Conservation (phyloP, 2,797 vertebrate genomes). For the Hydrocynus forskahlii region DNA sequence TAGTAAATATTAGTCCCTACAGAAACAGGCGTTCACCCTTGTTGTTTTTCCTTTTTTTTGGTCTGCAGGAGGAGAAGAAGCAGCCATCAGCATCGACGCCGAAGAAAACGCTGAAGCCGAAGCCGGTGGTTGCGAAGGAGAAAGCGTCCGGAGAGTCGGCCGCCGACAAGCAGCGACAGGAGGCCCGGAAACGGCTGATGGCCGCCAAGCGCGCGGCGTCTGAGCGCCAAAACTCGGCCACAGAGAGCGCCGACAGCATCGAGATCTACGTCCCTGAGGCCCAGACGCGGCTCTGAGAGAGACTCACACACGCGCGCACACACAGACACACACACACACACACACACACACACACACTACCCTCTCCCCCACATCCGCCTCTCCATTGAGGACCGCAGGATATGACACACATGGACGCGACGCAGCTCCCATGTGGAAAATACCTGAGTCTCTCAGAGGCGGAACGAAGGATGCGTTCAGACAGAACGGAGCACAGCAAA, state of each 20-base stretch:
- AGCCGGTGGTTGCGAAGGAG: constrained; percentile 74
- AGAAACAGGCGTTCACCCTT: background rate
- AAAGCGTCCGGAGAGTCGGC: constrained; percentile 49
- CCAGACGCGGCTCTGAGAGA: constrained; percentile 95
- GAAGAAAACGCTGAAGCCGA: constrained; percentile 96
- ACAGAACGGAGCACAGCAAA: constrained; percentile 11
- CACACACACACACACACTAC: constrained; percentile 6
- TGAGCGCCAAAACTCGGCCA: constrained; percentile 97
- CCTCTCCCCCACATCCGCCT: too few species aligned
- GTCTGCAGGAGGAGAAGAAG: constrained; percentile 88
- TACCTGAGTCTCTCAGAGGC: too few species aligned
- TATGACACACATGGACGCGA: background rate
- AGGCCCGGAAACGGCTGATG: constrained; percentile 95
- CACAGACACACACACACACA: constrained; percentile 44
- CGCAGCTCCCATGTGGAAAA: background rate
- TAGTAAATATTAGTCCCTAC: background rate
- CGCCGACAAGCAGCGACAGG: constrained; percentile 90
- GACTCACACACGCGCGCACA: background rate
- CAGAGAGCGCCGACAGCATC: constrained; percentile 98
- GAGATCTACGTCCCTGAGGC: constrained; percentile 99
- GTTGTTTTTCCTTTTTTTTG: too few species aligned
- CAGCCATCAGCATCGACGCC: constrained; percentile 90
- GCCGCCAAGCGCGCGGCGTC: constrained; percentile 95
- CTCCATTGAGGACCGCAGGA: background rate
- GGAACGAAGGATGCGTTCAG: background rate